A percentile compares a stretch with the other conserved stretches of the same genome.
Conservation (phyloP, 2,797 vertebrate species). For the Tympanoctomys barrerae region DNA sequence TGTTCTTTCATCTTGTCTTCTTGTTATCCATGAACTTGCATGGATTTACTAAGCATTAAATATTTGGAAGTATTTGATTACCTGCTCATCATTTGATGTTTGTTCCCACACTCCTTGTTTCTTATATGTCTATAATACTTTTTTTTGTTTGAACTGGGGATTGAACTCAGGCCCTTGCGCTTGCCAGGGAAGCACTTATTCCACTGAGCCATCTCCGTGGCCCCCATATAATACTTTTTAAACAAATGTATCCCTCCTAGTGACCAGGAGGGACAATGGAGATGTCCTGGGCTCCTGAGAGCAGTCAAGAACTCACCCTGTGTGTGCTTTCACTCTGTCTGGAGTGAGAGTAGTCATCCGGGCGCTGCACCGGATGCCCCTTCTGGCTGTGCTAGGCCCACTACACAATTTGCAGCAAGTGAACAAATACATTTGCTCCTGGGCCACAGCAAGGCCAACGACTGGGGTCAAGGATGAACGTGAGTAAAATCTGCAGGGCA, state of each 20-base stretch:
- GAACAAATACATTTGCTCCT: not conserved
- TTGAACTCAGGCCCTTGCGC: no score
- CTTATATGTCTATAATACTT: not conserved
- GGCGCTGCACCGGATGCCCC: no score
- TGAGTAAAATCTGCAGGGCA: not conserved
- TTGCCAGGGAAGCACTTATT: no score
- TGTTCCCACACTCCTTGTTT: not conserved
- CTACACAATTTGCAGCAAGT: not conserved
- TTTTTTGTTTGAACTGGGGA: no score
- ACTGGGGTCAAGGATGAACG: not conserved
- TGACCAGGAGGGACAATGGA: not conserved
- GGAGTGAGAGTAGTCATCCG: not conserved
- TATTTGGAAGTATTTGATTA: not conserved
- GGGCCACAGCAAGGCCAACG: not conserved
- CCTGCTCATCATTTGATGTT: not conserved
- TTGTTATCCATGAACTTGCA: not conserved
- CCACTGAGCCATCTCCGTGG: no score
- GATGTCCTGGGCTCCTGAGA: not conserved
- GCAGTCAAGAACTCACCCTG: not conserved
- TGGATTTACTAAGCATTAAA: not conserved
- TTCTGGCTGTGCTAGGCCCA: not conserved
- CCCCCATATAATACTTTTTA: not conserved
- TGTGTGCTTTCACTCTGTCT: not conserved
- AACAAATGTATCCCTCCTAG: not conserved
- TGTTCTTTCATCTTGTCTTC: slow-evolving; percentile 6